Base-by-base conservation (phyloP, 2,888 invertebrate species). In the Yponomeuta cagnagella region DNA sequence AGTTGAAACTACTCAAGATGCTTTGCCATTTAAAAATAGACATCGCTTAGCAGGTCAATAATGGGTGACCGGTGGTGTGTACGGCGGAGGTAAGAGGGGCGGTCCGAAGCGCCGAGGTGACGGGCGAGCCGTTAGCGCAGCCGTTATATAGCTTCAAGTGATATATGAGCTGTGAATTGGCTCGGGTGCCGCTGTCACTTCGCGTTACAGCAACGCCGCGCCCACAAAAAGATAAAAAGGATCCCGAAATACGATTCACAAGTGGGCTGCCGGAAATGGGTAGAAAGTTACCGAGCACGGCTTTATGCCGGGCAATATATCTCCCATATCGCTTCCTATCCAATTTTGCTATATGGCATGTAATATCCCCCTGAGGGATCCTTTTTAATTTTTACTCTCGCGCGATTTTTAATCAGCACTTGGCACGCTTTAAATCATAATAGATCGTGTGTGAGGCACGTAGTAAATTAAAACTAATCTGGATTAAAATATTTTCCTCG, bases 121-220 rank as follows among this genome's bases (percentile, higher is more conserved):
- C 90, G 88, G 86, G 81, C 82, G 80, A 80, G 82, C 88, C 88
- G 89, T 90, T 90, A 90, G 85, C 88, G 81, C 79, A 83, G 82
- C 86, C 83, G 89, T 89, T 84, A 87, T 67, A 70, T 87, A 83
- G 84, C 80, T 81, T 82, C 82, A 83, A 84, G 90, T 92, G 90
- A 92, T 90, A 90, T 90, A 92, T 88, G 90, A 86, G 86, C 87
- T 88, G 85, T 84, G 88, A 89, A 90, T 90, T 91, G 90, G 89
- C 88, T 87, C 83, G 82, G 70, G 86, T 86, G 88, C 84, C 87
- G 83, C 87, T 89, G 90, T 90, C 90, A 90, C 88, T 87, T 89
- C 85, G 84, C 85, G 83, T 84, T 82, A 69, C 83, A 83, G 82
- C 86, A 78, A 80, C 80, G 79, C 81, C 80, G 79, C 81, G 76